These are phyloP conservation scores for Caenorhabditis macrosperma DNA, from an alignment of 2,888 invertebrate genomes.

Conservation along the genomic window DNA sequence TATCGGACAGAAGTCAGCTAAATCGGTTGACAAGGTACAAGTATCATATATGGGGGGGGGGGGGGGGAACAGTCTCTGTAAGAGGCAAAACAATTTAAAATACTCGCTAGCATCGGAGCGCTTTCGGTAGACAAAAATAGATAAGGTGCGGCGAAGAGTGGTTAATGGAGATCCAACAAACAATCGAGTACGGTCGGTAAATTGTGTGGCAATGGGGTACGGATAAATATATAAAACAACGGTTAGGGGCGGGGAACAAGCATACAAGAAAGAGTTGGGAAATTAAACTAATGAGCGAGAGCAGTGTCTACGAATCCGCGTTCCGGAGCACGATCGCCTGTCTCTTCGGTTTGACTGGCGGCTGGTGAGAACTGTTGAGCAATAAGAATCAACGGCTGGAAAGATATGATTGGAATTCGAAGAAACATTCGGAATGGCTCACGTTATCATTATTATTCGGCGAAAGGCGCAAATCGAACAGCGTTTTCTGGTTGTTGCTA, in stretches of 20 bases:
- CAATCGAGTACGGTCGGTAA: not conserved
- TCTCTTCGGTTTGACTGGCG: conserved; percentile 41
- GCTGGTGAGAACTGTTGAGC: conserved; percentile 42
- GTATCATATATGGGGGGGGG: too few species aligned
- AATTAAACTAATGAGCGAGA: conserved; percentile 63
- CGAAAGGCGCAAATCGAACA: conserved; percentile 68
- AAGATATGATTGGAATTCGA: conserved; percentile 10
- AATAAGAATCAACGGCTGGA: conserved; percentile 69
- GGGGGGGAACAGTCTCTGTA: not conserved
- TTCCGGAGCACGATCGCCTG: conserved; percentile 69
- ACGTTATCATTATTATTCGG: conserved; percentile 73
- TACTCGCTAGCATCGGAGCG: not conserved
- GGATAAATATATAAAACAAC: not conserved
- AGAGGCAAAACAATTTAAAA: not conserved
- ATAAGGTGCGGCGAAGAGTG: too few species aligned
- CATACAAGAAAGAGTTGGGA: not conserved
- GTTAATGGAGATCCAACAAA: not conserved
- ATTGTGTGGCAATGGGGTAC: not conserved
- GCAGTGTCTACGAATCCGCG: conserved; percentile 77
- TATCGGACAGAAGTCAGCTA: too few species aligned
- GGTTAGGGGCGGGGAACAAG: not conserved
- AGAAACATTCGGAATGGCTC: not conserved
- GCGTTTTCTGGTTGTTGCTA: conserved; percentile 64
- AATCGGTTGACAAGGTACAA: too few species aligned
- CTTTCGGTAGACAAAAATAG: not conserved